A percentile compares a stretch with the other conserved stretches of the same genome.
These are phyloP conservation scores for Anguilla pacifica DNA, from an alignment of 2,797 vertebrate species.

Conservation along the genomic window DNA sequence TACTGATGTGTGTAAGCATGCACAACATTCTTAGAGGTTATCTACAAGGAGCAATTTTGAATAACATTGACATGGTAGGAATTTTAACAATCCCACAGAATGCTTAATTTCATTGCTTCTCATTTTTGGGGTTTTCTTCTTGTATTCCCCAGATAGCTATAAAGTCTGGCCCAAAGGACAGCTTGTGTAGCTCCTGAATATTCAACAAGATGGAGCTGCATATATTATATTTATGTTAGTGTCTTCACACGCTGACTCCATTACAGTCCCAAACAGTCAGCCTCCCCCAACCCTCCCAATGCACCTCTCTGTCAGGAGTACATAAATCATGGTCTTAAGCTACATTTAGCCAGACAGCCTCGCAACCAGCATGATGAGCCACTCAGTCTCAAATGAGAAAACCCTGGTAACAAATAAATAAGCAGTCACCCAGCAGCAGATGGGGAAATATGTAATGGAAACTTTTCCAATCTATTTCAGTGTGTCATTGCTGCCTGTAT, in stretches of 20 bases:
- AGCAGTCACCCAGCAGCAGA: constrained; percentile 32
- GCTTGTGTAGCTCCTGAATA: neutral
- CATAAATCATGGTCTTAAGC: constrained; percentile 57
- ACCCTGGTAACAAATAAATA: constrained; percentile 67
- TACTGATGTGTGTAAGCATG: neutral
- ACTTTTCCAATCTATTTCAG: constrained; percentile 59
- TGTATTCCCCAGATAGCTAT: neutral
- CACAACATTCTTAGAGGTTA: neutral
- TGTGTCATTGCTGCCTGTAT: constrained; percentile 48
- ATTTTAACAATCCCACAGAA: neutral
- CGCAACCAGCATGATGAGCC: constrained; percentile 60
- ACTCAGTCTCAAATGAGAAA: constrained; percentile 66
- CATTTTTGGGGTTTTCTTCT: neutral
- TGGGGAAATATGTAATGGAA: constrained; percentile 55
- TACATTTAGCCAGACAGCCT: constrained; percentile 36
- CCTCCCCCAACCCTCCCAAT: neutral
- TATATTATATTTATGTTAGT: neutral
- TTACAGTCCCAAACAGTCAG: neutral
- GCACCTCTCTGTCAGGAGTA: constrained; percentile 46
- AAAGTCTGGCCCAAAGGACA: neutral
- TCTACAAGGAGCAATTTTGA: neutral
- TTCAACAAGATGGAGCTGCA: neutral
- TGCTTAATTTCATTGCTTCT: neutral
- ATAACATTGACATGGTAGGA: neutral
- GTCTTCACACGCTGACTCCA: neutral